phyloP scores from a whole-genome alignment of 2,113 vertebrate species.

The Arothron firmamentum region DNA sequence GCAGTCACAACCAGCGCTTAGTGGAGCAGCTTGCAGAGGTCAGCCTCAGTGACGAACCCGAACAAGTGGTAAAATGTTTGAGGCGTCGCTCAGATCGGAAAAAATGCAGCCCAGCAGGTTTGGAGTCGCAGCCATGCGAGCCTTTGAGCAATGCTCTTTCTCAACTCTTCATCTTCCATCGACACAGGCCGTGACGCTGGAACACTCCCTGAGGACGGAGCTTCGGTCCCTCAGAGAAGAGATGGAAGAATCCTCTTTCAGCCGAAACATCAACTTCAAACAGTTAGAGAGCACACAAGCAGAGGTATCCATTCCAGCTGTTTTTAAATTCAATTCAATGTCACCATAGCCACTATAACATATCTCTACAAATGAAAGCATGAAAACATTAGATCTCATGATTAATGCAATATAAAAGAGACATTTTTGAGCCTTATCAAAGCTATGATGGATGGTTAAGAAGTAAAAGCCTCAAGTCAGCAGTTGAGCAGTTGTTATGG shows the following conservation, averaged over 20 bases:
- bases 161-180: conserved; percentile 6
- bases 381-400: background rate
- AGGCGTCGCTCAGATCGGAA: background rate
- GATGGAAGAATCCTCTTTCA: conserved; percentile 75
- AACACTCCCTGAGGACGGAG: conserved; percentile 74
- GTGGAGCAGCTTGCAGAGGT: conserved; percentile 81
- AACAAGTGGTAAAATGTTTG: background rate
- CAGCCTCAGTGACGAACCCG: conserved; percentile 4
- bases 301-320: conserved; percentile 60
- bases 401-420: background rate
- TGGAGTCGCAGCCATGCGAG: conserved; percentile 4
- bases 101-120: conserved; percentile 67
- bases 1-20: conserved; percentile 76
- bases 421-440: no score
- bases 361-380: no score
- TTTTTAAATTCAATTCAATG: background rate
- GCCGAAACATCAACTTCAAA: conserved; percentile 67
- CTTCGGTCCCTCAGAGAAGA: conserved; percentile 73
- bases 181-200: conserved; percentile 73
- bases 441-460: no score
- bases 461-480: no score
- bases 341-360: no score
- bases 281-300: conserved; percentile 69
- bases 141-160: conserved; percentile 16
- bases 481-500: no score